phyloP scores from a whole-genome alignment of 2,113 vertebrate genomes.

The Sus scrofa region DNA sequence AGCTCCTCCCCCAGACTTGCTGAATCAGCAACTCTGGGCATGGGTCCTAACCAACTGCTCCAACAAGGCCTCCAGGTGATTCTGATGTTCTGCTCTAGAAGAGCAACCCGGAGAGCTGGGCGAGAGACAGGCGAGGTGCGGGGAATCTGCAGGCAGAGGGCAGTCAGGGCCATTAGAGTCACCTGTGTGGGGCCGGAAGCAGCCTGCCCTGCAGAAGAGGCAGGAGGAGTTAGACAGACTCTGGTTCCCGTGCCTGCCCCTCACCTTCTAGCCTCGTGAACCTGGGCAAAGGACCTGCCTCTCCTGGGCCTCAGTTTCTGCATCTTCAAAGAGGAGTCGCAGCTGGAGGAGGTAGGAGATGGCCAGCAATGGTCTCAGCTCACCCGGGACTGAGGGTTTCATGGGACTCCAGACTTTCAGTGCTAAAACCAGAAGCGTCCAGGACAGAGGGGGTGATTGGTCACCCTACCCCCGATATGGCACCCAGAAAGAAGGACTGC shows the following conservation, averaged over 20 bases:
- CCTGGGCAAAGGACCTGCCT: background rate
- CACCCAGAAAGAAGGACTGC: background rate
- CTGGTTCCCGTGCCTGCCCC: background rate
- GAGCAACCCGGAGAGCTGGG: background rate
- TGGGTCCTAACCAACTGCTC: no score
- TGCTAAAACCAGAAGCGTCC: background rate
- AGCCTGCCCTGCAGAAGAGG: background rate
- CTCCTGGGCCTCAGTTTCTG: background rate
- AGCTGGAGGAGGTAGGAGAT: background rate
- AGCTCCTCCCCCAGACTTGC: background rate
- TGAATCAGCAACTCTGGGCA: background rate
- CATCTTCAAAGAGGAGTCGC: background rate
- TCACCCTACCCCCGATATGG: rapidly evolving
- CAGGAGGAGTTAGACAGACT: background rate
- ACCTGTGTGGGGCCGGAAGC: background rate
- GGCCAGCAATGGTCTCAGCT: background rate
- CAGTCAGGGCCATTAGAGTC: background rate
- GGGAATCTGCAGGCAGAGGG: background rate
- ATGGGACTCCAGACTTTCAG: background rate
- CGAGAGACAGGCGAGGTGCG: background rate
- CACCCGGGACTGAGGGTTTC: background rate
- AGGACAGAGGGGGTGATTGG: background rate
- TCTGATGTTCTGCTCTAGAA: background rate
- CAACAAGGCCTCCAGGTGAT: background rate
- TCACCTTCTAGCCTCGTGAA: background rate